Evolutionary conservation across 2,797 vertebrate genomes (phyloP), one percentile per base, ranked within the genome.

Genomic region (Peromyscus melanophrys): DNA sequence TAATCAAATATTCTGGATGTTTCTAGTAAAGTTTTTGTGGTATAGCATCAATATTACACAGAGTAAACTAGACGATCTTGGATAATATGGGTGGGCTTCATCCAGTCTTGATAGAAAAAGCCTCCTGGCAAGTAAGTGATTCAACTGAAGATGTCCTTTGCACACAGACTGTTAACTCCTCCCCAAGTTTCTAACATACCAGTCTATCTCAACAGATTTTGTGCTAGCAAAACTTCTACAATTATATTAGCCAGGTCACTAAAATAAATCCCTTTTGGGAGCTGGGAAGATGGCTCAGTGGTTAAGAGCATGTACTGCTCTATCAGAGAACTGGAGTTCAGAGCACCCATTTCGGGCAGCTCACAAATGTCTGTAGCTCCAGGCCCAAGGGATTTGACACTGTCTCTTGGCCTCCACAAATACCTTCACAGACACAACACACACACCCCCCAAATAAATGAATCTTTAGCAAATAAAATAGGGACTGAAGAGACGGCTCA

Each of bases 1-100:
- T 77, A 82, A 14, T 77, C 34, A 93, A 92, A 65, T 75, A 81
- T 94, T 96, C 77, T 91, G 59, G 25, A 63, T 97, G 31, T 76
- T 96, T 84, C 65, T 77, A 0, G 86, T 57, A 82, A 95, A 9
- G 12, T 71, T 7, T 84, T 89, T 81, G 61, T 55, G n/a, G 31
- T 27, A 87, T 67, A 17, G 29, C 9, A 80, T 80, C 89, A 75
- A 63, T 6, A 11, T 92, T 77, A 73, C 31, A 87, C 46, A 57
- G 25, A 87, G 29, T 63, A 81, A 83, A 84, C 31, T 17, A 82
- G 27, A 59, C 40, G 16, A 40, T 27, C 6, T 14, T 65, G 1
- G 14, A 69, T 65, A 61, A 57, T 76, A 43, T 88, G 63, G 2
- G 9, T 90, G 12, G 31, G 25, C 3, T 37, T 84, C 16, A 9